Evolutionary conservation across 35 echinoderm and acorn worm species (phyloP), one percentile per base, ranked within the genome.

Genomic region (Strongylocentrotus purpuratus): DNA sequence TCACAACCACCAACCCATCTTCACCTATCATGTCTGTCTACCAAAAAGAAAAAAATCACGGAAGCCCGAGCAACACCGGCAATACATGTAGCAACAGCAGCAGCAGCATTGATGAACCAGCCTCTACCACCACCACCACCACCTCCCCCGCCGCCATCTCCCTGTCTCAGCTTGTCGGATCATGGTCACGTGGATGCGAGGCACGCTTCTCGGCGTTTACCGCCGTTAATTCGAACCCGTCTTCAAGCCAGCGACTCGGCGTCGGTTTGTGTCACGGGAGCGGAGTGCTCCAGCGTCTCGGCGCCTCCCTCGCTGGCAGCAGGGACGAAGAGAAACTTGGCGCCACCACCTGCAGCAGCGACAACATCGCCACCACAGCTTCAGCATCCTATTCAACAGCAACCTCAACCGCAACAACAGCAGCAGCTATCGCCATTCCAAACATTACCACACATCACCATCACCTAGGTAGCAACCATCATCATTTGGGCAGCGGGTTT

Each of bases 191-290:
- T 50, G 91, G 91, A 48, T 93, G 91, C 91, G 91, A 58, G 91
- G 91, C 91, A 46, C 91, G 91, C 48, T 58, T 93, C 91, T 93
- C 91, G 46, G 91, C 91, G 31, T 93, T 93, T 58, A 93, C 91
- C 45, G 91, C 91, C 91, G 91, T 93, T 46, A 93, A 31, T 33
- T 93, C 91, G n/a, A 50, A 31, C 48, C 45, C 46, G 13, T 58
- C 45, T 31, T 93, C 91, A 50, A 93, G 46, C 31, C 91, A 93
- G 9, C 14, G 45, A 50, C 91, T 93, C 45, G 91, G 48, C 31
- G 45, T 93, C 48, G 33, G 52, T 14, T 59, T 59, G 52, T 59
- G 52, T 17, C 52, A 59, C 9, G 52, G 65, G 65, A 78, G 65
- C 65, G 65, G 65, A 22, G 65, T 78, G 25, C 52, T 59, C 52